A percentile compares a stretch with the other conserved stretches of the same genome.
Conservation (phyloP, 1,140 invertebrate genomes). For the Papilio aristodemus region DNA sequence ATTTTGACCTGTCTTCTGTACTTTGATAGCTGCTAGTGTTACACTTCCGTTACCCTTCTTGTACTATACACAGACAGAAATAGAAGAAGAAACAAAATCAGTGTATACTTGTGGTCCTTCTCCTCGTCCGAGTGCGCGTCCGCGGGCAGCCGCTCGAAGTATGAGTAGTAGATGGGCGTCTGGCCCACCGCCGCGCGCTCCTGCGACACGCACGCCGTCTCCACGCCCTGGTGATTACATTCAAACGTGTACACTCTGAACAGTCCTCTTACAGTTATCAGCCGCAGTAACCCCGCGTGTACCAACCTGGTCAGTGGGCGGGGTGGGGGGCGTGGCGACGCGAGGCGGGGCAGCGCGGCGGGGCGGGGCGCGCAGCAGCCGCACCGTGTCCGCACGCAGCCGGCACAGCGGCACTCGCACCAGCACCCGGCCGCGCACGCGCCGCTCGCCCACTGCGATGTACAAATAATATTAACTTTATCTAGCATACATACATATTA, state of each 20-base stretch:
- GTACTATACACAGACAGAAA: no score
- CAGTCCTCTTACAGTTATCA: no score
- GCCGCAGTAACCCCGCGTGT: no score
- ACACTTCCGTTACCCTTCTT: no score
- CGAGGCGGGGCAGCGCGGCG: slow-evolving; percentile 42
- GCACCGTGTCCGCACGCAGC: slow-evolving; percentile 57
- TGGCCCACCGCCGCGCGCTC: slow-evolving; percentile 39
- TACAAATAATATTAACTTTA: slow-evolving; percentile 4
- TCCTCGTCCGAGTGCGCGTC: slow-evolving; percentile 77
- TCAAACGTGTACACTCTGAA: slow-evolving; percentile 25
- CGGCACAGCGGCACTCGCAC: slow-evolving; percentile 59
- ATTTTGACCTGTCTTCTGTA: no score
- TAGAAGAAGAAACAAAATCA: no score
- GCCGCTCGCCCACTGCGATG: slow-evolving; percentile 41
- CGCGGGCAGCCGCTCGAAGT: slow-evolving; percentile 73
- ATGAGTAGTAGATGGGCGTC: slow-evolving; percentile 76
- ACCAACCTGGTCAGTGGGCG: slow-evolving; percentile 45
- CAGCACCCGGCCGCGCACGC: slow-evolving; percentile 44
- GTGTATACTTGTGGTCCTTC: slow-evolving; percentile 68
- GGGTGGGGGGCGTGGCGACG: slow-evolving; percentile 43
- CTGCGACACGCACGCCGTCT: slow-evolving; percentile 17
- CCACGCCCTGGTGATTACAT: slow-evolving; percentile 26
- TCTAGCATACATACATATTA: no score
- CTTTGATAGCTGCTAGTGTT: no score
- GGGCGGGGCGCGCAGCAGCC: slow-evolving; percentile 49